Evolutionary conservation across 2,113 vertebrate species (phyloP), one percentile per base, ranked within the genome.

Genomic region (Tachysurus vachellii): DNA sequence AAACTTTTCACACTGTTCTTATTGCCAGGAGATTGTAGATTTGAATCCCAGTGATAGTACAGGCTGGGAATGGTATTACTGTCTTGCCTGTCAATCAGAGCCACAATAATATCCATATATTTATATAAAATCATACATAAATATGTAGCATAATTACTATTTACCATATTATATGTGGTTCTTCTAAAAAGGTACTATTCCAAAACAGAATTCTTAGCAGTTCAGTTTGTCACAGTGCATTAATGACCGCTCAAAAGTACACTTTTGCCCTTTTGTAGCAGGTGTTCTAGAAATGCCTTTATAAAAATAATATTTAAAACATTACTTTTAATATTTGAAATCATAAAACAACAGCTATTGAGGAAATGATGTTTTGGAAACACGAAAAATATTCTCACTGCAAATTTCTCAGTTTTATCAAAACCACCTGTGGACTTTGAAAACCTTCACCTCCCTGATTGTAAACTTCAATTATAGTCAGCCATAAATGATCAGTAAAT

Each of bases 381-480:
- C 54, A 53, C 13, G 14, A 70, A 83, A n/a, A 85, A 85, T 42
- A 44, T 44, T 71, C 31, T 42, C 82, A 71, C 64, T 21, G 4
- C 16, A 70, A 13, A 70, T 76, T 85, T 64, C 11, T n/a, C 70
- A 86, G 42, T 81, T 90, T 76, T 82, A 71, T 89, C 26, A n/a
- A 47, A 79, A 82, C 85, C 83, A 90, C 89, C 53, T 88, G 88
- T 75, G 73, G 64, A 44, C 19, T 85, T 87, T 86, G 42, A 88
- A 44, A 83, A 57, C 36, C 14, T 76, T 84, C 66, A 87, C 85
- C 80, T 75, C 62, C 76, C 85, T 88, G 68, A 88, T 84, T 87
- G 80, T 84, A 89, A 81, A 80, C 68, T 88, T 76, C 87, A 86
- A 90, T 87, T 86, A 71, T 59, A 87, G 70, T 68, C 84, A 84